Evolutionary conservation across 2,888 invertebrate genomes (phyloP).

Genomic region (Hymenopus coronatus): DNA sequence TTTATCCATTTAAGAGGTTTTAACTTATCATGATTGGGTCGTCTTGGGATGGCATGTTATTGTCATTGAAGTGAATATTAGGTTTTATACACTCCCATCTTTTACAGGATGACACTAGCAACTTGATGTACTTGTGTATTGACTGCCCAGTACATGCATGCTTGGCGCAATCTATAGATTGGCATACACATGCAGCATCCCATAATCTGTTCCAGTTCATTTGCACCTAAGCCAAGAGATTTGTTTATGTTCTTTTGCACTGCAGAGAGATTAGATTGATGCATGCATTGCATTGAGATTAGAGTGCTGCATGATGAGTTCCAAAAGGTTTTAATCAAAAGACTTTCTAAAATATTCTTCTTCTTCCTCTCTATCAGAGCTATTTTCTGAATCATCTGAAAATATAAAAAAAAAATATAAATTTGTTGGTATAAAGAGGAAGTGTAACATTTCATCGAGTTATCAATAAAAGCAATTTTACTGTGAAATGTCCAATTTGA

Average conservation of each 20-base stretch:
- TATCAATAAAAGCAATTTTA: not conserved
- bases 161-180: not conserved
- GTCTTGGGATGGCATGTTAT: not conserved
- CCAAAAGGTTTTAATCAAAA: too few species aligned
- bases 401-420: not conserved
- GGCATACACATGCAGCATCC: too few species aligned
- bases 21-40: not conserved
- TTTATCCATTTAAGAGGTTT: not conserved
- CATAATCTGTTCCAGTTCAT: too few species aligned
- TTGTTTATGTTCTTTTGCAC: too few species aligned
- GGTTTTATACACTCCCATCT: not conserved
- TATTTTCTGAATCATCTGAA: not conserved
- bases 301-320: too few species aligned
- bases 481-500: not conserved
- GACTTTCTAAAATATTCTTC: not conserved
- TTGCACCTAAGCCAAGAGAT: too few species aligned
- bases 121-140: not conserved
- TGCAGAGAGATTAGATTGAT: too few species aligned
- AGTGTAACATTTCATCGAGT: not conserved
- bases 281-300: too few species aligned
- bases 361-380: not conserved
- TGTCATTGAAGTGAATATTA: not conserved
- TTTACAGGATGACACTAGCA: not conserved
- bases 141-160: not conserved
- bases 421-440: too few species aligned